Evolutionary conservation across 2,888 invertebrate species (phyloP).

Genomic region (Chaitophorus viminalis): DNA sequence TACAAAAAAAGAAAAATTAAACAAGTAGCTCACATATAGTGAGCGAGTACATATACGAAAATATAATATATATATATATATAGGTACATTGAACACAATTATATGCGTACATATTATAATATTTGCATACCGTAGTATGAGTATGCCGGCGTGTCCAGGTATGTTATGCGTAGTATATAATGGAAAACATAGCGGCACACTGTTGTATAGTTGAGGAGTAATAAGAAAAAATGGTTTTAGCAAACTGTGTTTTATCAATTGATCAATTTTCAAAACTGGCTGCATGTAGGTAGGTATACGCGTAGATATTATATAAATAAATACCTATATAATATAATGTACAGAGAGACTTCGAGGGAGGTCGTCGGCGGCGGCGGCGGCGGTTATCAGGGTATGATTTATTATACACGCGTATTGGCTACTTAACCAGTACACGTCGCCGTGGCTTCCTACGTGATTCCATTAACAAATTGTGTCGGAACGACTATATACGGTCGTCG

Average conservation of each 20-base stretch:
- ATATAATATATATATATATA: too few species aligned
- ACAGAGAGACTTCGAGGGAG: slow-evolving; percentile 32
- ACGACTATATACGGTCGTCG: neutral
- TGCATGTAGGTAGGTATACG: neutral
- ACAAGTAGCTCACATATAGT: too few species aligned
- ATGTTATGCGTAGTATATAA: too few species aligned
- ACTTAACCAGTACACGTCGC: slow-evolving; percentile 56
- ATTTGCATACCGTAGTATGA: neutral
- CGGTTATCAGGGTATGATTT: slow-evolving; percentile 53
- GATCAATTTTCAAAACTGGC: slow-evolving; percentile 40
- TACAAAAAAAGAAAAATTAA: too few species aligned
- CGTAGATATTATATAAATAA: neutral
- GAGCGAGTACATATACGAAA: too few species aligned
- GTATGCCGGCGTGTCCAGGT: neutral
- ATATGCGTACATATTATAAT: neutral
- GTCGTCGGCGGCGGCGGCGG: neutral
- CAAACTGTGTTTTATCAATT: neutral
- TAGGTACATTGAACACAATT: too few species aligned
- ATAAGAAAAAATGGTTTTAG: neutral
- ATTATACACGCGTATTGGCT: slow-evolving; percentile 43
- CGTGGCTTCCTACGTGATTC: slow-evolving; percentile 60
- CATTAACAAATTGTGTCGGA: slow-evolving; percentile 59
- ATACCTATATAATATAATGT: too few species aligned
- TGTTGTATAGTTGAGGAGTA: neutral
- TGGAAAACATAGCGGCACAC: neutral